A percentile compares a stretch with the other conserved stretches of the same genome.
These are phyloP conservation scores for Pristionchus maxplancki DNA, from an alignment of 2,888 invertebrate species.

Conservation along the genomic window DNA sequence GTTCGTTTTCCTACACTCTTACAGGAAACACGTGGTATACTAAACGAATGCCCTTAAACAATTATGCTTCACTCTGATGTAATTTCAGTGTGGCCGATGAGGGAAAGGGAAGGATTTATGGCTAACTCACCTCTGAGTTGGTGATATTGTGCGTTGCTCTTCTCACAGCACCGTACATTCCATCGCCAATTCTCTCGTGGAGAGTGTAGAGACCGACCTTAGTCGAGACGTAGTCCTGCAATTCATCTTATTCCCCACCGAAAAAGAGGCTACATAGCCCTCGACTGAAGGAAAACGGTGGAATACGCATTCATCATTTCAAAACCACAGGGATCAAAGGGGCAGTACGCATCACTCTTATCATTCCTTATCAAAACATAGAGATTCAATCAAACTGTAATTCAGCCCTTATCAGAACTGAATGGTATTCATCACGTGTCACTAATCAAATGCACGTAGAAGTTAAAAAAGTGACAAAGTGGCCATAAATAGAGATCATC, in stretches of 20 bases:
- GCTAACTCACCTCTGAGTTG: slow-evolving; percentile 8
- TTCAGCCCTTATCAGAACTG: neutral
- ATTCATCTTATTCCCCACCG: no score
- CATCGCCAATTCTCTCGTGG: slow-evolving; percentile 38
- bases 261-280: no score
- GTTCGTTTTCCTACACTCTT: no score
- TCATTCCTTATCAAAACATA: neutral
- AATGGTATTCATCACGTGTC: neutral
- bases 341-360: no score
- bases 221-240: no score
- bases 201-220: slow-evolving; percentile 46
- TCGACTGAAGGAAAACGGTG: no score
- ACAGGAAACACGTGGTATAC: no score
- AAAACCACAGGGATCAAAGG: no score
- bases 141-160: slow-evolving; percentile 26
- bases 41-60: no score
- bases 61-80: no score
- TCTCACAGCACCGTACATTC: slow-evolving; percentile 38
- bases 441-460: neutral
- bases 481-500: neutral
- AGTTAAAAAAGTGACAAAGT: neutral
- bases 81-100: neutral
- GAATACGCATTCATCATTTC: no score
- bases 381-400: neutral
- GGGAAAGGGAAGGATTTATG: neutral